Evolutionary conservation across 2,113 vertebrate genomes (phyloP).

Genomic region (Vireo altiloquus): DNA sequence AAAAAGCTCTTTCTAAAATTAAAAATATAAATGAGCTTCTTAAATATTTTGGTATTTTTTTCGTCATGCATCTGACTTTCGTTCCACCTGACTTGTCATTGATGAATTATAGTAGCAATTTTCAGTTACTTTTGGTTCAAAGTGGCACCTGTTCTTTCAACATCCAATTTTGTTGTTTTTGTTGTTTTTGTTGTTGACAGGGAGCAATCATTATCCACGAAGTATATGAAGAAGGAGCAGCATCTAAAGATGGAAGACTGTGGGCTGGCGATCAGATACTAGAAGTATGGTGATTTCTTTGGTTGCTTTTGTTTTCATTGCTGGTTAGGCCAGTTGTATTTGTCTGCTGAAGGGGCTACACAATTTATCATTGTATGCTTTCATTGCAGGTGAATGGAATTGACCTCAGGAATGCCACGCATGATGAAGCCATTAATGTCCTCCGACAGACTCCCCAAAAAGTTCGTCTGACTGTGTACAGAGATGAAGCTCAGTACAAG

Average conservation of each 20-base stretch:
- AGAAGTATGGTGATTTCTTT: slow-evolving; percentile 75
- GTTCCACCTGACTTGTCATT: neutral
- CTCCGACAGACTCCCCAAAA: slow-evolving; percentile 91
- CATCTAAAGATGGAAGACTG: slow-evolving; percentile 93
- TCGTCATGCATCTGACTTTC: neutral
- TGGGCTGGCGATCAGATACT: slow-evolving; percentile 99
- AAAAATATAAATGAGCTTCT: neutral
- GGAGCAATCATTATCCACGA: slow-evolving; percentile 98
- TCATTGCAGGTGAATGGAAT: slow-evolving; percentile 85
- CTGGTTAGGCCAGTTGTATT: neutral
- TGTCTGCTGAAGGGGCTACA: neutral
- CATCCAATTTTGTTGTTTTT: neutral
- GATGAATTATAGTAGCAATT: neutral
- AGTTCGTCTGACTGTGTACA: slow-evolving; percentile 86
- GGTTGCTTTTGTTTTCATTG: neutral
- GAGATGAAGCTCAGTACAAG: slow-evolving; percentile 93
- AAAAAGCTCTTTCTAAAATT: neutral
- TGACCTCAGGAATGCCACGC: slow-evolving; percentile 88
- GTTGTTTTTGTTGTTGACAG: slow-evolving; percentile 62
- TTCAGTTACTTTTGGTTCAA: neutral
- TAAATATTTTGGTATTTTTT: neutral
- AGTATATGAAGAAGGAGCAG: slow-evolving; percentile 96
- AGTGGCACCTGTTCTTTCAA: neutral
- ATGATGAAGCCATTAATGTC: slow-evolving; percentile 96
- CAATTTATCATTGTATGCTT: neutral